These are phyloP conservation scores for Microvelia longipes DNA, from an alignment of 1,140 invertebrate genomes.

Conservation along the genomic window DNA sequence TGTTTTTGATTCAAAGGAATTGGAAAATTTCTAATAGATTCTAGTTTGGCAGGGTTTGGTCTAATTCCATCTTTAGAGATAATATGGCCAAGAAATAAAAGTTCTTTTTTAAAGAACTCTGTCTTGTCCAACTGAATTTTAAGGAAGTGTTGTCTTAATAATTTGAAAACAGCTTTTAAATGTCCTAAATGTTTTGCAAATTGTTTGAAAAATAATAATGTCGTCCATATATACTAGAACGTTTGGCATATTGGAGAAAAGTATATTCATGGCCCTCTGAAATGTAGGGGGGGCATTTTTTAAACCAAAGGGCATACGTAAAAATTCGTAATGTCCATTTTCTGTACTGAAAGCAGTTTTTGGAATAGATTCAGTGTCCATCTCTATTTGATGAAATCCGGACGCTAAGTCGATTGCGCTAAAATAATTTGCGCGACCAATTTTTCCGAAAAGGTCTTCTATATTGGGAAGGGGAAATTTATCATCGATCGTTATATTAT, in stretches of 20 bases:
- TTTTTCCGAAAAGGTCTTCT: conserved; percentile 25
- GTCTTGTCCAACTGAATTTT: conserved; percentile 19
- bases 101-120: conserved; percentile 23
- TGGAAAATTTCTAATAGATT: conserved; percentile 22
- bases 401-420: conserved; percentile 31
- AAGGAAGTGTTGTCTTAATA: conserved; percentile 14
- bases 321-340: conserved; percentile 13
- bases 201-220: conserved; percentile 27
- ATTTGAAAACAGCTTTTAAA: conserved; percentile 20
- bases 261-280: conserved; percentile 24
- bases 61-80: conserved; percentile 23
- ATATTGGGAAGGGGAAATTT: conserved; percentile 34
- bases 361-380: conserved; percentile 11
- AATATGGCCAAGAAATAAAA: conserved; percentile 26
- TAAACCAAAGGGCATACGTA: conserved; percentile 17
- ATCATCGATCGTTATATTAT: conserved; percentile 24
- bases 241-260: conserved; percentile 8
- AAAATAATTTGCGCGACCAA: conserved; percentile 29
- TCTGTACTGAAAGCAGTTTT: conserved; percentile 21
- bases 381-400: conserved; percentile 27
- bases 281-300: conserved; percentile 13
- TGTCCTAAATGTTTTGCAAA: conserved; percentile 26
- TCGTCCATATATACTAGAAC: conserved; percentile 32
- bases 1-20: conserved; percentile 27
- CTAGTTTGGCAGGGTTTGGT: conserved; percentile 25